Evolutionary conservation across 2,113 vertebrate species (phyloP).

Genomic region (Hippocampus abdominalis): DNA sequence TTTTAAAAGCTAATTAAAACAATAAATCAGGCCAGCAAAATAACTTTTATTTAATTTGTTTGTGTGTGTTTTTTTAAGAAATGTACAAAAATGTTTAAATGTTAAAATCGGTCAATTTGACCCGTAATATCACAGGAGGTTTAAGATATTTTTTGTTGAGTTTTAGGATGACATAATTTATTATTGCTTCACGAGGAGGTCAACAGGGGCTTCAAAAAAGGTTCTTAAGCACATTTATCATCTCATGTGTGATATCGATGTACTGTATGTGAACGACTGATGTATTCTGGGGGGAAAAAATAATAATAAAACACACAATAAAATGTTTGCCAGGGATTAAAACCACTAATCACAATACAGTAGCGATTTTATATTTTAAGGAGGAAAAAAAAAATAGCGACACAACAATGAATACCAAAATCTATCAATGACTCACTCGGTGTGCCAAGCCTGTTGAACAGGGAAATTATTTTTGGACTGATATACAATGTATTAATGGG

Average conservation of each 20-base stretch:
- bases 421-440: constrained; percentile 51
- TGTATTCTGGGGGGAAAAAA: constrained; percentile 54
- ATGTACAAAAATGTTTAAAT: not conserved
- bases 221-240: constrained; percentile 73
- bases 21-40: not conserved
- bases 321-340: constrained; percentile 15
- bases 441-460: constrained; percentile 63
- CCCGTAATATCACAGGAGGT: not conserved
- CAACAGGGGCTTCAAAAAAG: constrained; percentile 61
- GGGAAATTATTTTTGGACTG: constrained; percentile 37
- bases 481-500: constrained; percentile 24
- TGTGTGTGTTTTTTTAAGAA: not conserved
- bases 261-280: constrained; percentile 40
- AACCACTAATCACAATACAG: constrained; percentile 41
- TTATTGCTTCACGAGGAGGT: constrained; percentile 57
- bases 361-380: constrained; percentile 43
- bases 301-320: not conserved
- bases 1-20: not conserved
- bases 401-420: constrained; percentile 56
- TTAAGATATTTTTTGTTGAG: not conserved
- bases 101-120: not conserved
- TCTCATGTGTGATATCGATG: constrained; percentile 39
- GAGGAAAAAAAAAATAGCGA: constrained; percentile 19
- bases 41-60: constrained; percentile 10
- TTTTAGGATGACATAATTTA: constrained; percentile 37